These are phyloP conservation scores for Phycodurus eques DNA, from an alignment of 2,113 vertebrate genomes.

Conservation along the genomic window DNA sequence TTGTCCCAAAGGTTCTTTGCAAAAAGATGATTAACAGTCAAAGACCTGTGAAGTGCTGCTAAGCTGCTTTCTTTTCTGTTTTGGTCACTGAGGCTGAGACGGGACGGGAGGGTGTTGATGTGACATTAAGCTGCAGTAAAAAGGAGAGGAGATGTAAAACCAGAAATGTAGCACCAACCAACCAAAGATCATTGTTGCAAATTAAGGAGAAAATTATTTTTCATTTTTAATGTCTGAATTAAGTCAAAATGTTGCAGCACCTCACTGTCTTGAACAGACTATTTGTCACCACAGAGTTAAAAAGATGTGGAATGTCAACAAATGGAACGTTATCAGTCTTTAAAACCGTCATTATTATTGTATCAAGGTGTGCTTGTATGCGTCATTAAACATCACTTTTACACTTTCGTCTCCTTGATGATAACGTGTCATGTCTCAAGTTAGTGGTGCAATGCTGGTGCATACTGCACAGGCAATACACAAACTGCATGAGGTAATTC, in stretches of 20 bases:
- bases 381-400: slow-evolving; percentile 47
- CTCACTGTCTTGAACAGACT: slow-evolving; percentile 1
- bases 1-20: background rate
- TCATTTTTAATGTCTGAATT: slow-evolving; percentile 28
- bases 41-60: background rate
- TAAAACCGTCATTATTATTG: slow-evolving; percentile 33
- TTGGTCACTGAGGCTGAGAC: slow-evolving; percentile 1
- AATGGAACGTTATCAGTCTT: slow-evolving; percentile 36
- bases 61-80: slow-evolving; percentile 1
- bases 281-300: background rate
- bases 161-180: background rate
- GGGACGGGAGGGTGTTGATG: background rate
- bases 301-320: background rate
- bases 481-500: background rate
- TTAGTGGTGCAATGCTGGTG: slow-evolving; percentile 29
- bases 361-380: slow-evolving; percentile 5
- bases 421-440: slow-evolving; percentile 18
- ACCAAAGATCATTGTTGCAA: slow-evolving; percentile 14
- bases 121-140: background rate
- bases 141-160: background rate
- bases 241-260: slow-evolving; percentile 12
- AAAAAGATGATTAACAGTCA: background rate
- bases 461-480: background rate
- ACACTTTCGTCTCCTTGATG: slow-evolving; percentile 27
- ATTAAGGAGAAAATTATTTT: slow-evolving; percentile 11